phyloP scores from a whole-genome alignment of 2,113 vertebrate species.

The Tringa solitaria region DNA sequence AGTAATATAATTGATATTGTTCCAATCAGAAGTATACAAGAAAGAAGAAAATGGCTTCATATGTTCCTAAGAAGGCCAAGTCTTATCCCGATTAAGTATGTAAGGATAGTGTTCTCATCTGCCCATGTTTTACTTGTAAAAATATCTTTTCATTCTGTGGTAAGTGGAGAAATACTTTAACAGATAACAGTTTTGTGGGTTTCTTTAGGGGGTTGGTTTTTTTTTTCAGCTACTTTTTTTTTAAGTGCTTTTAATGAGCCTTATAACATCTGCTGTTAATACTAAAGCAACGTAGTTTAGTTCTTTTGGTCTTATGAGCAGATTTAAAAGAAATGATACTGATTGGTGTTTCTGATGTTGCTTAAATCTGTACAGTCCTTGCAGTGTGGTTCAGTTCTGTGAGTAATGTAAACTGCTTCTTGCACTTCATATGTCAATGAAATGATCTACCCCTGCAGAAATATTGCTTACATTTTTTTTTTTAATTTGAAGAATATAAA shows the following conservation, averaged over 20 bases:
- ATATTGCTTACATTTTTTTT: neutral
- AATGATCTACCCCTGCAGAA: constrained; percentile 17
- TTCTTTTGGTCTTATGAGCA: constrained; percentile 6
- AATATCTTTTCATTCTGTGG: neutral
- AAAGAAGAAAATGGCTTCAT: neutral
- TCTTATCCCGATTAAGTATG: neutral
- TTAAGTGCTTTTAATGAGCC: neutral
- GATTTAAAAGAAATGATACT: constrained; percentile 1
- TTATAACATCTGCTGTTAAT: neutral
- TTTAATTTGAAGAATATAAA: constrained; percentile 8
- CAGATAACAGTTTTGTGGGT: neutral
- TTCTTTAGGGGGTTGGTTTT: neutral
- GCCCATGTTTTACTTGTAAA: neutral
- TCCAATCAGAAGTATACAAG: neutral
- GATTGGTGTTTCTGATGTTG: neutral
- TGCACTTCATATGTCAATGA: constrained; percentile 3
- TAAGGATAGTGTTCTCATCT: neutral
- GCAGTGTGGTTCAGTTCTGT: neutral
- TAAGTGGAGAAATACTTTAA: neutral
- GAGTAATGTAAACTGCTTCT: constrained; percentile 24
- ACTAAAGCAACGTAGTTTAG: neutral
- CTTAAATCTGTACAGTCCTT: neutral
- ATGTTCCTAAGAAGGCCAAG: neutral
- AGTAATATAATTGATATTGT: neutral
- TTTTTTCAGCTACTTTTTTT: neutral